Evolutionary conservation across 2,888 invertebrate species (phyloP).

Genomic region (Sussaba pulchella): DNA sequence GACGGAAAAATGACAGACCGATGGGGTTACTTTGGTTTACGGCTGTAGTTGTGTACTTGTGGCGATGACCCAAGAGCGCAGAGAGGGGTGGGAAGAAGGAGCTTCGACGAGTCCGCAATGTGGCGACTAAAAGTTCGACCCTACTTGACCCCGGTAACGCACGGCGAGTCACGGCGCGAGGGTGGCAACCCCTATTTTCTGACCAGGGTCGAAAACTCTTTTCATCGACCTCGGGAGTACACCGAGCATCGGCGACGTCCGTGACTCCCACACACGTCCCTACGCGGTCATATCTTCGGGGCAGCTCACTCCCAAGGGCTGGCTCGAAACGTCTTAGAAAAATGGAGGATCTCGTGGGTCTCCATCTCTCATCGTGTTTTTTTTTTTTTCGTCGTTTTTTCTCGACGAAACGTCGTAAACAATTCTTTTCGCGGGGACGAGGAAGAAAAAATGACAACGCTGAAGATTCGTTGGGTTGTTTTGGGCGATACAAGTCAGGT

Average conservation of each 20-base stretch:
- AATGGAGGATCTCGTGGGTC: conserved; percentile 25
- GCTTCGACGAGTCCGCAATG: conserved; percentile 43
- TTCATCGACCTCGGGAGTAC: conserved; percentile 44
- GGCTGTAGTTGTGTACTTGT: conserved; percentile 33
- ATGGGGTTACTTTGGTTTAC: conserved; percentile 53
- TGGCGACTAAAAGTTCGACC: conserved; percentile 64
- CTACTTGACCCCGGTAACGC: conserved; percentile 61
- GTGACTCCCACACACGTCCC: conserved; percentile 30
- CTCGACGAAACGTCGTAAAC: conserved; percentile 19
- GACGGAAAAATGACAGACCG: conserved; percentile 42
- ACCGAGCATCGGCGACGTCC: conserved; percentile 44
- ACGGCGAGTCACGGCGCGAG: conserved; percentile 36
- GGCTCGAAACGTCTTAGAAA: conserved; percentile 47
- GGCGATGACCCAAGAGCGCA: conserved; percentile 17
- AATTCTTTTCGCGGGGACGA: neutral
- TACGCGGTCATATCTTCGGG: neutral
- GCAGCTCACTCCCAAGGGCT: conserved; percentile 9
- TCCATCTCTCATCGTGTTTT: conserved; percentile 33
- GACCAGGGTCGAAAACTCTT: conserved; percentile 63
- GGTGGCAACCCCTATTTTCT: conserved; percentile 35
- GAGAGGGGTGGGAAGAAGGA: no score
- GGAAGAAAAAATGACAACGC: conserved; percentile 12
- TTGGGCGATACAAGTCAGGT: neutral
- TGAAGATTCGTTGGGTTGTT: neutral
- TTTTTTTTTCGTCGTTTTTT: conserved; percentile 18